These are phyloP conservation scores for Syrmaticus mikado DNA, from an alignment of 2,113 vertebrate species.

Conservation along the genomic window DNA sequence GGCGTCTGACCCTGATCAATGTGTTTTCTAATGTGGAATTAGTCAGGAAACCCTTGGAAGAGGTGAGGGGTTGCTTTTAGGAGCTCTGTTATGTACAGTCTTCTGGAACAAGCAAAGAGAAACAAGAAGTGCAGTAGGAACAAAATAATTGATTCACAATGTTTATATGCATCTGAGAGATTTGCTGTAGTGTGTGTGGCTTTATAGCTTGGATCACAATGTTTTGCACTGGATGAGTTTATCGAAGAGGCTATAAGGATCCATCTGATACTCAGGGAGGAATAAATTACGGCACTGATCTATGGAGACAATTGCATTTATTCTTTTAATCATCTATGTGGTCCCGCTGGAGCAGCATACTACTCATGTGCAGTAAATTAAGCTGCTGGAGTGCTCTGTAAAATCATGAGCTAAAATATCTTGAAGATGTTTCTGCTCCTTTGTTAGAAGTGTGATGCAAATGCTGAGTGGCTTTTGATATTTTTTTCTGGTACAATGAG, in stretches of 20 bases:
- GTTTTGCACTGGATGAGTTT: background rate
- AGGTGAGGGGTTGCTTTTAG: background rate
- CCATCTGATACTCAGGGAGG: background rate
- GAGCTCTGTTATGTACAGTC: background rate
- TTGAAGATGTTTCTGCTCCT: background rate
- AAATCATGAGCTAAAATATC: background rate
- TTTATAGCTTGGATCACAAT: background rate
- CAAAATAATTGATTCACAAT: background rate
- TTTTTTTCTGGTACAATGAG: background rate
- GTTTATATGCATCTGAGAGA: background rate
- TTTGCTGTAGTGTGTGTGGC: background rate
- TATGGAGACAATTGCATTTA: background rate
- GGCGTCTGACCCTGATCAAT: background rate
- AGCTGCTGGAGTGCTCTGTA: conserved; percentile 24
- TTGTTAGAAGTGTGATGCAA: background rate
- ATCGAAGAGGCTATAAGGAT: background rate
- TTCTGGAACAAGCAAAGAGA: background rate
- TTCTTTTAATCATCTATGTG: background rate
- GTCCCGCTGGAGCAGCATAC: background rate
- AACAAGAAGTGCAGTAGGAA: background rate
- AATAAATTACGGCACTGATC: conserved; percentile 13
- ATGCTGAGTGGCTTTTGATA: background rate
- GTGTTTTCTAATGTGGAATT: background rate
- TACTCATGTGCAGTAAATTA: background rate
- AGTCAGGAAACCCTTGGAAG: background rate